phyloP scores from a whole-genome alignment of 2,888 invertebrate genomes.

The Philereme transversata region DNA sequence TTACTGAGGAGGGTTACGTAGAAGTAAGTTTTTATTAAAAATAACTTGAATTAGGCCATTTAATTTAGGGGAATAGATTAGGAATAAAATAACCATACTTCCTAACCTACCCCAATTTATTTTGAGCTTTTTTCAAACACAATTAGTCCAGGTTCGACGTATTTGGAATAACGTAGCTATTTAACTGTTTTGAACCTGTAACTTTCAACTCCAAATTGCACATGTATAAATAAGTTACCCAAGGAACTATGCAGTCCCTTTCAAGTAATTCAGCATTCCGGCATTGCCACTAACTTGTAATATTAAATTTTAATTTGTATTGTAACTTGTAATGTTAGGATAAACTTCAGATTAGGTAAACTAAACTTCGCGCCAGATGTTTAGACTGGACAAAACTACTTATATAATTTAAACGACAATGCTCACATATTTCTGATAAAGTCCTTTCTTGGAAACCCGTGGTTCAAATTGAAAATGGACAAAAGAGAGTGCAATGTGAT shows the following conservation, averaged over 20 bases:
- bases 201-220: not conserved
- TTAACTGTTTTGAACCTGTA: too few relatives aligned
- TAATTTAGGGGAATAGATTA: too few relatives aligned
- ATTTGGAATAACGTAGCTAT: too few relatives aligned
- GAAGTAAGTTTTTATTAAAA: too few relatives aligned
- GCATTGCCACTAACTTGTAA: conserved; percentile 32
- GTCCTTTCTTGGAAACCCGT: conserved; percentile 9
- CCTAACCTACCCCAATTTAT: too few relatives aligned
- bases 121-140: too few relatives aligned
- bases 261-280: conserved; percentile 36
- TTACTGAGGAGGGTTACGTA: too few relatives aligned
- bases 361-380: conserved; percentile 38
- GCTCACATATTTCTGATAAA: conserved; percentile 15
- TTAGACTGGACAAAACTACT: conserved; percentile 31
- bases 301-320: too few relatives aligned
- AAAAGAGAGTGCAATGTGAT: conserved; percentile 29
- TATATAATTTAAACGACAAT: conserved; percentile 13
- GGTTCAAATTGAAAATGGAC: conserved; percentile 20
- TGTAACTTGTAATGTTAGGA: conserved; percentile 31
- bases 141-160: too few relatives aligned
- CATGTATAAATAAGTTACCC: conserved; percentile 5
- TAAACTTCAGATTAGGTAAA: conserved; percentile 39
- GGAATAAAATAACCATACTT: too few relatives aligned
- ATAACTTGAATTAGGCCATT: too few relatives aligned
- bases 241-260: conserved; percentile 31